Percentiles rank a stretch among this genome's conserved stretches.
These are phyloP conservation scores for Agrypnus murinus DNA, from an alignment of 2,888 invertebrate species.

Conservation along the genomic window DNA sequence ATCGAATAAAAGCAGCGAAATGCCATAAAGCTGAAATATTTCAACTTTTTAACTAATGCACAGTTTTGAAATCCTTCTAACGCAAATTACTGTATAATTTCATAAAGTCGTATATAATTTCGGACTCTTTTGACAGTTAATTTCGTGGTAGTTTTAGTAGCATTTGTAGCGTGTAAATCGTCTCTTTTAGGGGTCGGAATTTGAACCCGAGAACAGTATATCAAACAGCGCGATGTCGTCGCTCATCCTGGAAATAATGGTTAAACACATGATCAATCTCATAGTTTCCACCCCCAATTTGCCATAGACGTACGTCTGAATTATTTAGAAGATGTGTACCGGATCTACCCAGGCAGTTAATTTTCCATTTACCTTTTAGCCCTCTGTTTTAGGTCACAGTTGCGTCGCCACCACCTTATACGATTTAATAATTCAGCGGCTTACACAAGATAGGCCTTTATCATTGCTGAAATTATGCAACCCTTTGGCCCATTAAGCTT, in stretches of 20 bases:
- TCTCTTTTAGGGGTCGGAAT: conserved; percentile 38
- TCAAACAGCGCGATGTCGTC: conserved; percentile 45
- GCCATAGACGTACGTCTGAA: conserved; percentile 45
- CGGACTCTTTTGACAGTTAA: conserved; percentile 23
- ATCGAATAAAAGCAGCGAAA: conserved; percentile 2
- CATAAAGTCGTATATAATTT: conserved; percentile 25
- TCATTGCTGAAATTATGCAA: conserved; percentile 48
- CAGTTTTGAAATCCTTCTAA: conserved; percentile 16
- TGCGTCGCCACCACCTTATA: conserved; percentile 47
- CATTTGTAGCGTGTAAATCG: conserved; percentile 40
- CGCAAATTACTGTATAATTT: conserved; percentile 25
- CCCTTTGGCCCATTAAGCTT: conserved; percentile 50
- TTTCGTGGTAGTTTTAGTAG: conserved; percentile 24
- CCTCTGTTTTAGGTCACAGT: conserved; percentile 50
- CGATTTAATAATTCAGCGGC: conserved; percentile 50
- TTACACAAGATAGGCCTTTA: conserved; percentile 50
- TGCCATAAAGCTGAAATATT: neutral
- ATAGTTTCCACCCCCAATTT: conserved; percentile 40
- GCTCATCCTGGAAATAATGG: conserved; percentile 48
- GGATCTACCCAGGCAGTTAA: conserved; percentile 47
- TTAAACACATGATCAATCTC: conserved; percentile 50
- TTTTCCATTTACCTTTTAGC: conserved; percentile 53
- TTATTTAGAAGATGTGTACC: conserved; percentile 46
- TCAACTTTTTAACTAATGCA: conserved; percentile 12
- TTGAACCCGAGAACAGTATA: conserved; percentile 35